These are phyloP conservation scores for Neotoxoptera formosana DNA, from an alignment of 1,140 invertebrate species.

Conservation along the genomic window DNA sequence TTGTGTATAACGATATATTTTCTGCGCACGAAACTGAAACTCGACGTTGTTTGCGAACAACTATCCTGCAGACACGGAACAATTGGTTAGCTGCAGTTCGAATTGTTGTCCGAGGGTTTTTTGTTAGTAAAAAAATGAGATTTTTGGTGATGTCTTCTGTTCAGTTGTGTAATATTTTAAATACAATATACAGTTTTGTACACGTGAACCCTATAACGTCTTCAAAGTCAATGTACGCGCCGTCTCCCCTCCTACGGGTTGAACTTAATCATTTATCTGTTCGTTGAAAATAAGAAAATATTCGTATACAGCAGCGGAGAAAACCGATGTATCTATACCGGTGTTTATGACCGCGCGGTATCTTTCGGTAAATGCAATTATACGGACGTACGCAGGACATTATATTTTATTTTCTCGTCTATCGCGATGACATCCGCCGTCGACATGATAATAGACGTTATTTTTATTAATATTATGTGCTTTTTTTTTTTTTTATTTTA, in stretches of 20 bases:
- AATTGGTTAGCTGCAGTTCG: not conserved
- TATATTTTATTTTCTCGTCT: not conserved
- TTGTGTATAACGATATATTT: not conserved
- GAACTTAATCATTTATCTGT: not conserved
- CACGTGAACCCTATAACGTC: no score
- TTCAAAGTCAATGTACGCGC: not conserved
- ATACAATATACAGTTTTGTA: not conserved
- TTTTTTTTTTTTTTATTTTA: constrained; percentile 18
- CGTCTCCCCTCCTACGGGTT: not conserved
- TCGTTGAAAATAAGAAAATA: not conserved
- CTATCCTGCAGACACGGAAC: not conserved
- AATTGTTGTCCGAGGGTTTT: not conserved
- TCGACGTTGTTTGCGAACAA: not conserved
- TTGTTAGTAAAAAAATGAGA: not conserved
- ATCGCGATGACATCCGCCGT: not conserved
- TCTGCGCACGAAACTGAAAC: not conserved
- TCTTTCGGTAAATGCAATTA: not conserved
- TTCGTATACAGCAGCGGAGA: no score
- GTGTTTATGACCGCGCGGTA: not conserved
- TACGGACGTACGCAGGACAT: not conserved
- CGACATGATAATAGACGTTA: not conserved
- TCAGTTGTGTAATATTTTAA: not conserved
- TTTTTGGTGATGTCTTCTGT: not conserved
- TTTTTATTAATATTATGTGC: not conserved
- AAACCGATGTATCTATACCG: not conserved